phyloP scores from a whole-genome alignment of 1,140 invertebrate species.

The Drosophila pseudoobscura region DNA sequence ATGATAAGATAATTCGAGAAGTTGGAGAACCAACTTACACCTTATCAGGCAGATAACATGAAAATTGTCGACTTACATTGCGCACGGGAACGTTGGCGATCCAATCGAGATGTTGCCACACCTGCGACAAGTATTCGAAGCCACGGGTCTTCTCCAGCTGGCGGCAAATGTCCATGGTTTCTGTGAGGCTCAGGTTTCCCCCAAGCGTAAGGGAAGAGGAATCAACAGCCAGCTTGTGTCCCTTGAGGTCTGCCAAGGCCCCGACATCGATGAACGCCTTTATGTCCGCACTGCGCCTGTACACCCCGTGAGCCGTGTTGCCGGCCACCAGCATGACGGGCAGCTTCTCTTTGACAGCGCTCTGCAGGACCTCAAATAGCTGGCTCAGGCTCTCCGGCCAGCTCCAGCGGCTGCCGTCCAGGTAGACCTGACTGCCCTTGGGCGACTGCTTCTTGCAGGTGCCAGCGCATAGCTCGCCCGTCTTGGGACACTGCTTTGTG shows the following conservation, averaged over 20 bases:
- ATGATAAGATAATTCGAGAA: constrained; percentile 27
- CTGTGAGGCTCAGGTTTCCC: constrained; percentile 87
- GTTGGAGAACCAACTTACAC: not conserved
- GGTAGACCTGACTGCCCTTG: constrained; percentile 51
- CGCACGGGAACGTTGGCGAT: constrained; percentile 89
- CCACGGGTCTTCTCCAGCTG: constrained; percentile 84
- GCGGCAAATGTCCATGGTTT: constrained; percentile 87
- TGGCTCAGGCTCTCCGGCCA: constrained; percentile 83
- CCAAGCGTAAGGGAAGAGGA: constrained; percentile 85
- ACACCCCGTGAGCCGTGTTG: constrained; percentile 87
- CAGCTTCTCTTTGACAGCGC: constrained; percentile 74
- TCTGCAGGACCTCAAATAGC: constrained; percentile 86
- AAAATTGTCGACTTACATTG: constrained; percentile 84
- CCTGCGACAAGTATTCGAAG: constrained; percentile 84
- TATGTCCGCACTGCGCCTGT: constrained; percentile 83
- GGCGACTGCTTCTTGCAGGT: constrained; percentile 58
- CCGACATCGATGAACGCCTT: constrained; percentile 90
- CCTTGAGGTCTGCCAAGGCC: constrained; percentile 86
- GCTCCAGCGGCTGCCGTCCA: constrained; percentile 69
- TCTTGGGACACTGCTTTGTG: constrained; percentile 63
- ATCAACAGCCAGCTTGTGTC: constrained; percentile 31
- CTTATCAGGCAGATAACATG: constrained; percentile 12
- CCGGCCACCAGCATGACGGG: constrained; percentile 85
- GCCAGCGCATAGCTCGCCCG: constrained; percentile 58
- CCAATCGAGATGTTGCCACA: constrained; percentile 86